These are phyloP conservation scores for Octodon degus DNA, from an alignment of 2,113 vertebrate genomes.

Conservation along the genomic window DNA sequence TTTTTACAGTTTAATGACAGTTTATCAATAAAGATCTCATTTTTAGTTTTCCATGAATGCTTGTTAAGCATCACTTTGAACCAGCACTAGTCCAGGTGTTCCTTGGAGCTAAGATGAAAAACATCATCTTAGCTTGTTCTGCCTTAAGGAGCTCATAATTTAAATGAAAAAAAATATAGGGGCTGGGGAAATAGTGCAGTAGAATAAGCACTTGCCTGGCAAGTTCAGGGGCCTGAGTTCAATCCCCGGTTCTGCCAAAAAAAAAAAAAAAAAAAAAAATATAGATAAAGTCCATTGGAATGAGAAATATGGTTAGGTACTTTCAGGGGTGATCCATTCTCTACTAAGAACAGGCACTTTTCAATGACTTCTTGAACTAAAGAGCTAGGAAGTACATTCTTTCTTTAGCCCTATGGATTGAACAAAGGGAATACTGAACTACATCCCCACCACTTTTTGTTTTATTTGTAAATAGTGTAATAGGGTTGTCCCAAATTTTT, in stretches of 20 bases:
- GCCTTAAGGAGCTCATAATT: background rate
- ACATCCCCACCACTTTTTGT: background rate
- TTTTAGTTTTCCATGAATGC: background rate
- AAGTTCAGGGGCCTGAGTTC: too few relatives aligned
- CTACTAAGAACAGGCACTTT: background rate
- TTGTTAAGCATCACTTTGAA: background rate
- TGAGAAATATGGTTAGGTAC: background rate
- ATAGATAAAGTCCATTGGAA: background rate
- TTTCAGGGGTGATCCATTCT: background rate
- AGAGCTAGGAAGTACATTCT: background rate
- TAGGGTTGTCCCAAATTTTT: background rate
- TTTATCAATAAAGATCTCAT: slow-evolving; percentile 5
- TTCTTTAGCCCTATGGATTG: background rate
- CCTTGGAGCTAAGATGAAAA: slow-evolving; percentile 29
- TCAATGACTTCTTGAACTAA: slow-evolving; percentile 5
- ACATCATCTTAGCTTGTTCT: background rate
- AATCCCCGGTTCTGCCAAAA: too few relatives aligned
- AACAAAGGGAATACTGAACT: background rate
- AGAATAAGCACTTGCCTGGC: too few relatives aligned
- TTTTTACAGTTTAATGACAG: background rate
- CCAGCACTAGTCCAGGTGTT: background rate
- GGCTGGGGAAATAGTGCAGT: too few relatives aligned
- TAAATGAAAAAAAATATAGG: background rate
- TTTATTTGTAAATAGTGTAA: background rate
- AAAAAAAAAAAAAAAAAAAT: background rate